Evolutionary conservation across 1,140 invertebrate species (phyloP), one percentile per base, ranked within the genome.

Genomic region (Ridgeia piscesae): DNA sequence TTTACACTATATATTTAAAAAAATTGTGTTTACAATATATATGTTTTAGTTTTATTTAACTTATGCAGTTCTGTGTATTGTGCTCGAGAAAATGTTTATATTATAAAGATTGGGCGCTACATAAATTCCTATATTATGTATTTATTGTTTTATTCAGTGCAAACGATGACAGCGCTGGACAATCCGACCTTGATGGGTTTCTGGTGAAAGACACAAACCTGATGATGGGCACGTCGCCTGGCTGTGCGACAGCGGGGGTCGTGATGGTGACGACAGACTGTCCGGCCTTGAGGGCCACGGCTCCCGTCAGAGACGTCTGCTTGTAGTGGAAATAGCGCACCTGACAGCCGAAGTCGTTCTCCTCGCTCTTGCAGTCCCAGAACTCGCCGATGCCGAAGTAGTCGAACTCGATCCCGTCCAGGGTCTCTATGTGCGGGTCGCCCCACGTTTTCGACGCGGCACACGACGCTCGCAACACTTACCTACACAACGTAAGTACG

Each of bases 341-440:
- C 58, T 77, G 58, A 77, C 58, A 77, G 58, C 58, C 58, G 58
- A 77, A 77, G 58, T 77, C 58, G 58, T 77, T 77, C 58, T 77
- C 58, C 58, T 77, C 58, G 58, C 58, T 77, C 58, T 77, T 77
- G 58, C 58, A 77, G 58, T 77, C 58, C 58, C 58, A 77, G 58
- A 77, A 77, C 58, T 77, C 17, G 58, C 58, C 58, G 27, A 90
- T 90, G 89, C 89, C 89, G 35, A 90, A 90, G 89, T 90, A 90
- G 35, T 90, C 89, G 35, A 31, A 90, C 34, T 90, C 35, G 35
- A 90, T 90, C 8, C 89, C 89, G 35, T 90, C 89, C 89, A 90
- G 35, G 0, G 89, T 90, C 35, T 90, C 89, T 0, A 90, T 35
- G 35, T 90, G 89, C 35, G 89, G 89, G 35, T 90, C 89, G 34